Evolutionary conservation across 2,888 invertebrate genomes (phyloP).

Genomic region (Zygogramma bicolorata): DNA sequence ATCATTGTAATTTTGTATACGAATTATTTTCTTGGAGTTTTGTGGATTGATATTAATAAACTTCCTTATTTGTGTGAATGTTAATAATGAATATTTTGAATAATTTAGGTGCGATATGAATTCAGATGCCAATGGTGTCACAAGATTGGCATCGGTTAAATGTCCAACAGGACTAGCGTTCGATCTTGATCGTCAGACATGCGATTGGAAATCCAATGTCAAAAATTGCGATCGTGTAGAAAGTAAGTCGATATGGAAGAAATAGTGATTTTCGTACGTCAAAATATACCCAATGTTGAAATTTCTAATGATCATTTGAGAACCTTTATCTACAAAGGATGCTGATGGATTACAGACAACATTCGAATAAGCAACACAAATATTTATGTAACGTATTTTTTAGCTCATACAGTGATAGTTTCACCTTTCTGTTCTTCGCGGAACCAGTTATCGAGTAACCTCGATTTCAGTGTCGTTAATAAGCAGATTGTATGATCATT

Average conservation of each 20-base stretch:
- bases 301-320: not conserved
- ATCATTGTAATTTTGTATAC: too few relatives aligned
- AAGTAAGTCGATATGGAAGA: constrained; percentile 81
- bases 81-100: constrained; percentile 28
- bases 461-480: not conserved
- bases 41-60: too few relatives aligned
- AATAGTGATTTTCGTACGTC: constrained; percentile 53
- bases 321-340: not conserved
- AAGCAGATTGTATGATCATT: not conserved
- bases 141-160: constrained; percentile 88
- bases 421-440: not conserved
- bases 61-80: not conserved
- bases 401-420: not conserved
- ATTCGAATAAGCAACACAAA: not conserved
- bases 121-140: constrained; percentile 87
- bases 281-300: not conserved
- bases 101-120: constrained; percentile 90
- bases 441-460: constrained; percentile 5
- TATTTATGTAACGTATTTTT: not conserved
- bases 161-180: constrained; percentile 93
- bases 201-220: constrained; percentile 97
- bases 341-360: not conserved
- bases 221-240: constrained; percentile 94
- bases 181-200: constrained; percentile 94
- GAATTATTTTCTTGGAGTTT: too few relatives aligned